A percentile compares a stretch with the other conserved stretches of the same genome.
These are phyloP conservation scores for Cosmopolites sordidus DNA, from an alignment of 2,888 invertebrate species.

Conservation along the genomic window DNA sequence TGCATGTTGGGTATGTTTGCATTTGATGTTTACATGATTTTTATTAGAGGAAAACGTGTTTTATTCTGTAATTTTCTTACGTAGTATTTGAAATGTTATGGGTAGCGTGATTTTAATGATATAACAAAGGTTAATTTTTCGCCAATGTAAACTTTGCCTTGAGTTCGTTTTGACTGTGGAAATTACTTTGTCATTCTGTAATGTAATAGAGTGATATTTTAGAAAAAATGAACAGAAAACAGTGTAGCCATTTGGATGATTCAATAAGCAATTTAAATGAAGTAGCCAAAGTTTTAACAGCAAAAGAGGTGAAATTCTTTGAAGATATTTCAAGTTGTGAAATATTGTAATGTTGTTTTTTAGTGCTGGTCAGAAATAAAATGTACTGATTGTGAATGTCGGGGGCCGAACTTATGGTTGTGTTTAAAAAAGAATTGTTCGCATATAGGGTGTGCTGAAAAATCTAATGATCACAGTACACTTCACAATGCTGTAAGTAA, in stretches of 20 bases:
- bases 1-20: neutral
- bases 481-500: constrained; percentile 65
- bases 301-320: constrained; percentile 38
- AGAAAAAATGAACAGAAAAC: constrained; percentile 31
- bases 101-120: neutral
- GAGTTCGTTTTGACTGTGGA: neutral
- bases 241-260: constrained; percentile 41
- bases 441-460: constrained; percentile 79
- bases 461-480: constrained; percentile 77
- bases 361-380: constrained; percentile 39
- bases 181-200: neutral
- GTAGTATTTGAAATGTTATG: neutral
- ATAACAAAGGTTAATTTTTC: constrained; percentile 4
- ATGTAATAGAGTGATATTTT: neutral
- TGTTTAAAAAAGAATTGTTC: constrained; percentile 77
- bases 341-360: constrained; percentile 2
- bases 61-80: constrained; percentile 2
- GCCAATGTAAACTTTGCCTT: neutral
- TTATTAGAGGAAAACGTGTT: constrained; percentile 2
- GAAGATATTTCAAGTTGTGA: neutral
- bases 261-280: constrained; percentile 39
- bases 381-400: constrained; percentile 69
- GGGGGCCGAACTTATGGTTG: constrained; percentile 80
- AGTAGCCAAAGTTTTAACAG: constrained; percentile 38
- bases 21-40: neutral